Conservation (phyloP, 2,888 invertebrate species). For the Octonoba sinensis region DNA sequence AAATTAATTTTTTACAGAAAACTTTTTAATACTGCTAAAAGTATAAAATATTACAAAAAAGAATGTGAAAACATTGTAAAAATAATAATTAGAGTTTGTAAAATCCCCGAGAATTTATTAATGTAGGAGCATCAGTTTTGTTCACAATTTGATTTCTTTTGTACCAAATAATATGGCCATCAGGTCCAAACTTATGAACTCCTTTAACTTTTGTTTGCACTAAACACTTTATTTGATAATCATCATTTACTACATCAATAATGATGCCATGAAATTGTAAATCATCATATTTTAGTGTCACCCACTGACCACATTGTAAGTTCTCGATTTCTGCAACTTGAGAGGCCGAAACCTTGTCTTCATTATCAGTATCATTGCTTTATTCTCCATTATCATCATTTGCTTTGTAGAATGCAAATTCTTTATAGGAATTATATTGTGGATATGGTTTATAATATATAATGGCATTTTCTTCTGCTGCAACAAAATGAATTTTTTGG, state of each 20-base stretch:
- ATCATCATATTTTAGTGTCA: neutral
- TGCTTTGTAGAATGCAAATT: neutral
- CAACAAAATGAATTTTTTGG: slow-evolving; percentile 4
- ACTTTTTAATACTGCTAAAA: neutral
- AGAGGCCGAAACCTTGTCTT: neutral
- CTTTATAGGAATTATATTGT: neutral
- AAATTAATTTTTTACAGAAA: neutral
- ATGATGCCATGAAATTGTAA: neutral
- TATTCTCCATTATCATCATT: neutral
- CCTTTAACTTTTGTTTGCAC: slow-evolving; percentile 10
- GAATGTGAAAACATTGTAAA: neutral
- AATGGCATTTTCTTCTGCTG: neutral
- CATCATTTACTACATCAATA: neutral
- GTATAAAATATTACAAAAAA: neutral
- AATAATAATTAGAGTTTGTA: slow-evolving; percentile 2
- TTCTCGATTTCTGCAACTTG: neutral
- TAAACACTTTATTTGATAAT: slow-evolving; percentile 1
- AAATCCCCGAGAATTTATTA: slow-evolving; percentile 3
- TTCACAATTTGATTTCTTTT: neutral
- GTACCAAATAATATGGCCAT: neutral
- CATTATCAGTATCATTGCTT: neutral
- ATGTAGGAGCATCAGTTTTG: slow-evolving; percentile 2
- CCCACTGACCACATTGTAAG: slow-evolving; percentile 3
- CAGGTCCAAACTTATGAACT: neutral
- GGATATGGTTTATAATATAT: neutral